Percentiles rank a stretch among this genome's conserved stretches.
These are phyloP conservation scores for Tyrophagus putrescentiae DNA, from an alignment of 1,140 invertebrate genomes.

Conservation along the genomic window DNA sequence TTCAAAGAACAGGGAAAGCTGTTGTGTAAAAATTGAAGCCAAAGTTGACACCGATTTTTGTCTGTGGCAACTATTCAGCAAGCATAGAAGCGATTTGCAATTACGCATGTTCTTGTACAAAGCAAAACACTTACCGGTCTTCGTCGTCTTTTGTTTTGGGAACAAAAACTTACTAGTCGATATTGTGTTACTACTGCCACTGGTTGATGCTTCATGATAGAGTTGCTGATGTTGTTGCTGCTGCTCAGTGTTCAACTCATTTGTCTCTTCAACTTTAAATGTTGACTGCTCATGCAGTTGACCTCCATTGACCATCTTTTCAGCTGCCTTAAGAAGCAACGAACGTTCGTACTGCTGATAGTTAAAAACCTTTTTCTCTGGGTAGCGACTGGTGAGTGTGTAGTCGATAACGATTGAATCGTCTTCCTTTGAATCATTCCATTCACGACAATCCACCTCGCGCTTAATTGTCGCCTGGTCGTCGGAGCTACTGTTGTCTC, in stretches of 20 bases:
- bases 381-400: background rate
- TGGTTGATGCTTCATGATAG: background rate
- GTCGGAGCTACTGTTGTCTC: background rate
- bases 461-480: background rate
- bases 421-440: too few species aligned
- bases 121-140: slow-evolving; percentile 6
- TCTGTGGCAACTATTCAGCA: too few species aligned
- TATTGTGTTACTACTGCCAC: background rate
- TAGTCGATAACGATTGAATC: background rate
- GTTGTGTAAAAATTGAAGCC: too few species aligned
- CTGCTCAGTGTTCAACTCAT: background rate
- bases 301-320: background rate
- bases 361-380: background rate
- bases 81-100: too few species aligned
- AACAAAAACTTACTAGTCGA: background rate
- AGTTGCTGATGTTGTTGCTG: background rate
- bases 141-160: background rate
- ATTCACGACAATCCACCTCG: too few species aligned
- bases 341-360: background rate
- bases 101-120: too few species aligned
- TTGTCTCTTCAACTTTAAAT: background rate
- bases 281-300: background rate
- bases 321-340: background rate
- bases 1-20: too few species aligned
- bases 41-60: too few species aligned